Percentiles rank a stretch among this genome's conserved stretches.
Conservation (phyloP, 2,797 vertebrate genomes). For the Protosalanx chinensis region DNA sequence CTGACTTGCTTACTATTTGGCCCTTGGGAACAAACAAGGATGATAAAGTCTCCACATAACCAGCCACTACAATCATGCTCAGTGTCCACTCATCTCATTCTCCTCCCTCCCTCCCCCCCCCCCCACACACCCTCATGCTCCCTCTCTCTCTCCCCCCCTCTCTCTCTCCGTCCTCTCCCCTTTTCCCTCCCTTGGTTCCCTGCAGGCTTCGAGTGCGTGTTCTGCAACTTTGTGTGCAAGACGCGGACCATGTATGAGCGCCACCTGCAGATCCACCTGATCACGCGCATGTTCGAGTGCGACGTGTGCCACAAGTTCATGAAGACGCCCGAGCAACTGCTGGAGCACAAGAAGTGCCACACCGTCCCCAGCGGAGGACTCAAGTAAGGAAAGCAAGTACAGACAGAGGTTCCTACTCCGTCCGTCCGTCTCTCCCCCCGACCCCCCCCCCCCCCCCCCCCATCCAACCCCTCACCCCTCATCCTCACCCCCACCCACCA, state of each 20-base stretch:
- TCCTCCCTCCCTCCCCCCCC: neutral
- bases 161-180: constrained; percentile 7
- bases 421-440: too few species aligned
- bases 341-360: constrained; percentile 99
- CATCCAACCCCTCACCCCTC: constrained; percentile 32
- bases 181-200: constrained; percentile 22
- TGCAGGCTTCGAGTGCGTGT: constrained; percentile 97
- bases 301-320: constrained; percentile 99
- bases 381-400: constrained; percentile 99
- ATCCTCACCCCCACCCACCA: constrained; percentile 36
- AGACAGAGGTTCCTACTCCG: constrained; percentile 71
- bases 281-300: constrained; percentile 98
- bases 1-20: neutral
- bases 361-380: constrained; percentile 98
- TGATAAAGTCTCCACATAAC: neutral
- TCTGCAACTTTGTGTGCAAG: constrained; percentile 99
- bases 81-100: neutral
- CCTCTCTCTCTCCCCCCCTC: neutral
- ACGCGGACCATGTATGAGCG: constrained; percentile 97
- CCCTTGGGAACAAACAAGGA: neutral
- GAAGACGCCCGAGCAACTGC: constrained; percentile 97
- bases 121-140: neutral
- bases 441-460: constrained; percentile 18
- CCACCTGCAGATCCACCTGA: constrained; percentile 98
- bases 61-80: neutral